These are phyloP conservation scores for Choristoneura rosaceana DNA, from an alignment of 2,888 invertebrate genomes.

Conservation along the genomic window DNA sequence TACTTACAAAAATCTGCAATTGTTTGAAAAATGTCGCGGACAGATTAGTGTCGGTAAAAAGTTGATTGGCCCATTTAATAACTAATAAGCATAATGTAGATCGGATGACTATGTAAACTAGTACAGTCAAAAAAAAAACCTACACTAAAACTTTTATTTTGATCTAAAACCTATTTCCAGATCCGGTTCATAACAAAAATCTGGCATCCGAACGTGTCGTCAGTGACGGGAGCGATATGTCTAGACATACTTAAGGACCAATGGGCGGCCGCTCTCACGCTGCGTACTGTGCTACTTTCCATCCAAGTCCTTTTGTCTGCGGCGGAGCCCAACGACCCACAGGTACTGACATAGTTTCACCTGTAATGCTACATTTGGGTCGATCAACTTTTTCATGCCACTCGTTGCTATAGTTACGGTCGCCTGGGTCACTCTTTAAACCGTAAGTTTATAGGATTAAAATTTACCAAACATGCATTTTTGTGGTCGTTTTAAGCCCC, in stretches of 20 bases:
- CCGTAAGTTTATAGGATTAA: too few relatives aligned
- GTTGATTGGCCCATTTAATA: too few relatives aligned
- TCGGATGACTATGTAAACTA: too few relatives aligned
- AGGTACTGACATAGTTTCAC: constrained; percentile 71
- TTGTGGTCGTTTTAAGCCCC: too few relatives aligned
- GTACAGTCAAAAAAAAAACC: background rate
- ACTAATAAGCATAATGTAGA: too few relatives aligned
- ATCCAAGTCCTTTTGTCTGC: constrained; percentile 97
- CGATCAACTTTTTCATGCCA: too few relatives aligned
- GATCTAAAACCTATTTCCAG: constrained; percentile 77
- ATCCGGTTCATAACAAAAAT: constrained; percentile 98
- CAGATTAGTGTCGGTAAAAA: too few relatives aligned
- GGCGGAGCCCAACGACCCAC: constrained; percentile 97
- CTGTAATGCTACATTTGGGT: background rate
- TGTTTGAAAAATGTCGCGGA: too few relatives aligned
- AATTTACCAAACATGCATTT: too few relatives aligned
- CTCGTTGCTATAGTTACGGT: too few relatives aligned
- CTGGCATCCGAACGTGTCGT: constrained; percentile 99
- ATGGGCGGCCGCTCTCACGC: constrained; percentile 99
- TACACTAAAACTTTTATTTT: background rate
- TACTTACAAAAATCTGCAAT: too few relatives aligned
- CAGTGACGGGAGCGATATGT: constrained; percentile 99
- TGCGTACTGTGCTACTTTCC: constrained; percentile 97
- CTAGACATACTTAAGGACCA: constrained; percentile 99
- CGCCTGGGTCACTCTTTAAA: too few relatives aligned